Conservation (phyloP, 2,888 invertebrate species). For the Dicycla oo region DNA sequence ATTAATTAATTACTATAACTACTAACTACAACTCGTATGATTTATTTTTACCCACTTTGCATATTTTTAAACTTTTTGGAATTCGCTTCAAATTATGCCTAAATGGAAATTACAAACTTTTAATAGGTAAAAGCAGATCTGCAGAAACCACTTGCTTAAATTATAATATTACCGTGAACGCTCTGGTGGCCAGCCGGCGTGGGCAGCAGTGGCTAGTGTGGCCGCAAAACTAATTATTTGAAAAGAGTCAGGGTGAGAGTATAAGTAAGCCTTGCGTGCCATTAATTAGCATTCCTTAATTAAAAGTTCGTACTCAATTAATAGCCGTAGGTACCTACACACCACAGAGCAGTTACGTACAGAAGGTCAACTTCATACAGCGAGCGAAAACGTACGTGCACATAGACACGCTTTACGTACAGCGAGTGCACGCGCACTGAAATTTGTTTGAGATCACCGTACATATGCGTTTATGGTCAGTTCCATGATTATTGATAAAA, state of each 20-base stretch:
- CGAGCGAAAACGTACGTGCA: not conserved
- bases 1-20: too few species aligned
- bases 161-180: too few species aligned
- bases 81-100: not conserved
- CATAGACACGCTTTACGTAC: not conserved
- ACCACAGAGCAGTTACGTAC: not conserved
- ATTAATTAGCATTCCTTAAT: conserved; percentile 55
- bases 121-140: too few species aligned
- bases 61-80: too few species aligned
- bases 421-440: not conserved
- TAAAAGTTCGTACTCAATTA: conserved; percentile 41
- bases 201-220: too few species aligned
- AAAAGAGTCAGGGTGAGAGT: not conserved
- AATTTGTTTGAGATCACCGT: too few species aligned
- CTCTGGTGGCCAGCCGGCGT: not conserved
- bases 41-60: too few species aligned
- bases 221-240: conserved; percentile 21
- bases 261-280: not conserved
- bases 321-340: not conserved
- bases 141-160: not conserved
- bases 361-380: not conserved
- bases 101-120: not conserved
- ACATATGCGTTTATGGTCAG: not conserved
- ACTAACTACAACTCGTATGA: too few species aligned
- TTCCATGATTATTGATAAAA: too few species aligned